Evolutionary conservation across 2,888 invertebrate species (phyloP), one percentile per base, ranked within the genome.

Genomic region (Megaustenia siamemsis): DNA sequence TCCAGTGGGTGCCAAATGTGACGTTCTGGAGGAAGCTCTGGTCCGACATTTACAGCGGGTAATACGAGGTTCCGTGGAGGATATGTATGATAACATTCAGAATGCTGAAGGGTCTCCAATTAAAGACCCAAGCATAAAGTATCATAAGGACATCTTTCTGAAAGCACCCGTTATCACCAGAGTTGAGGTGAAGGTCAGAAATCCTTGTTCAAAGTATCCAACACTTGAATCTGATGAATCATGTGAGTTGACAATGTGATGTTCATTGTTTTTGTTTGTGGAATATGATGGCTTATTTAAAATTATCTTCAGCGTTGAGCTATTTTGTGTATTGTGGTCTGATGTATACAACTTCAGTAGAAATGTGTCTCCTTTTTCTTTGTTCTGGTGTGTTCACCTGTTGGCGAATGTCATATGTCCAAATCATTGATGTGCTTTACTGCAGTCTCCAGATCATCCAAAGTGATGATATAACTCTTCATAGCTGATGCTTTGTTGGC

Each of bases 1-100:
- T 56, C 86, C 90, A 95, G 94, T 88, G 91, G 94, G 94, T 68
- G 90, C 95, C 78, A 94, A 93, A 15, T 96, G 96, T 91, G 94
- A 95, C 85, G 94, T 96, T 69, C 91, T 96, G n/a, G 94, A 95
- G 63, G 94, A 95, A 66, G 96, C 96, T 0, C 88, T 96, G 18
- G 90, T 92, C 75, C 94, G 96, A 28, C 96, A 96, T 89, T 93
- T 93, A 84, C 91, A 93, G 5, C 94, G 95, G 43, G 94, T 96
- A 66, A 91, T 94, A 10, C 88, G 90, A 60, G 89, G 91, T 80
- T 85, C 89, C 3, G 88, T 91, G 32, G 89, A 90, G 82, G 92
- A 92, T 77, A 90, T 91, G 90, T 91, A 92, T 79, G 90, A 91
- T 87, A 92, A 92, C 86, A 88, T 92, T 53, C 91, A 91, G 86